Base-by-base conservation (phyloP, 2,888 invertebrate species). In the Lysandra bellargus region DNA sequence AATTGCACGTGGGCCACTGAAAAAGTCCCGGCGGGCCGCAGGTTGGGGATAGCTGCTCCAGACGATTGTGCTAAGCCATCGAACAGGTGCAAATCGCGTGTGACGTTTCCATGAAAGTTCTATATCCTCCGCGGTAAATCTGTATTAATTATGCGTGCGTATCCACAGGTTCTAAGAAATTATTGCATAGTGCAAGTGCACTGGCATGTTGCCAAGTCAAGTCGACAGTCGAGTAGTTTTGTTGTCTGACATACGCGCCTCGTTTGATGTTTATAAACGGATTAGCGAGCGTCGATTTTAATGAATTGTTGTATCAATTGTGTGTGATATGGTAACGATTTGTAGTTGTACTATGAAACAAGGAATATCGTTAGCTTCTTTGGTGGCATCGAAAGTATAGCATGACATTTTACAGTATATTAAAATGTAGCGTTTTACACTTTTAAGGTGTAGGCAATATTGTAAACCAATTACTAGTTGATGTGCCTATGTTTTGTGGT, bases 131-230 rank as follows among this genome's bases (percentile, higher is more conserved):
- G 44, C 74, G 74, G 74, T 74, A 74, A 74, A 74, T 74, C 23
- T 74, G 40, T 74, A 74, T 74, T 74, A 74, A 74, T 74, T 74
- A 74, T 69, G 33, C 69, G 69, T n/a, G n/a, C n/a, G 37, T 73
- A 44, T 74, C 74, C 44, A 44, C 17, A 14, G 61, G 74, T 83
- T 83, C 83, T 83, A 79, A 80, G 83, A 82, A 83, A 79, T 44
- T 79, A 53, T 40, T 61, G 78, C 74, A 78, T 64, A 61, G 69
- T 79, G 80, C 78, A 79, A 33, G 69, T 74, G 81, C 80, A 80
- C 33, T 78, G 72, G 78, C 49, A 33, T 33, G 2, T n/a, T 37
- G 72, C 53, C 78, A 75, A 64, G 64, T 74, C 81, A 17, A 30
- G 14, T 53, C 2, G 80, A 79, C 81, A 80, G 69, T 57, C 17